A percentile compares a stretch with the other conserved stretches of the same genome.
Conservation (phyloP, 2,113 vertebrate species). For the Apodemus speciosus region DNA sequence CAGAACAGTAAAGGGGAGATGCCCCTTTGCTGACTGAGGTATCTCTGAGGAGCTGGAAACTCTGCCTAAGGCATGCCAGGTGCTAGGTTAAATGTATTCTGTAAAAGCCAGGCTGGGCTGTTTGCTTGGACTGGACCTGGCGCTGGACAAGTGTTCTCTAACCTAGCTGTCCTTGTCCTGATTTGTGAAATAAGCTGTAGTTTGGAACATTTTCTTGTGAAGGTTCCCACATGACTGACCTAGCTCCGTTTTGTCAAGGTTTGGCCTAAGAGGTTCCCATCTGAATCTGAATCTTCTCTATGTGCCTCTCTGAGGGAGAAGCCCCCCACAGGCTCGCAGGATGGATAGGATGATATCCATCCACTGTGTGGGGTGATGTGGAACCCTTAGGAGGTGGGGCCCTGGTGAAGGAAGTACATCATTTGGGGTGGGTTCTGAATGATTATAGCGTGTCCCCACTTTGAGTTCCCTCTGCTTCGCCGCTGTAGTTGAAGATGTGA, state of each 20-base stretch:
- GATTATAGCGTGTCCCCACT: not conserved
- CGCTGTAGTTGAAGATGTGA: not conserved
- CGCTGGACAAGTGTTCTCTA: not conserved
- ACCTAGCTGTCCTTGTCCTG: not conserved
- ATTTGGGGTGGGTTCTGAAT: not conserved
- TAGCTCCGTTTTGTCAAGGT: not conserved
- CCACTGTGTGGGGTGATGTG: not conserved
- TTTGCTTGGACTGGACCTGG: not conserved
- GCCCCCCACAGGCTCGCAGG: not conserved
- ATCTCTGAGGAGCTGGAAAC: not conserved
- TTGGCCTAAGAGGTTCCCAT: not conserved
- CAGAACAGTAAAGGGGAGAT: not conserved
- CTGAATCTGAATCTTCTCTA: not conserved
- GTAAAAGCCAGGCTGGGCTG: not conserved
- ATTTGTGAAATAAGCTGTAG: not conserved
- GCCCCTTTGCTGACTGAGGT: not conserved
- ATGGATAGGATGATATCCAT: too few relatives aligned
- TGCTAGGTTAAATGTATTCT: not conserved
- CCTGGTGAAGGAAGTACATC: not conserved
- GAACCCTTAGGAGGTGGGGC: not conserved
- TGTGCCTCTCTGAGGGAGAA: not conserved
- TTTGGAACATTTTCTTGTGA: not conserved
- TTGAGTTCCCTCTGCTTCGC: not conserved
- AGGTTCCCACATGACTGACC: not conserved
- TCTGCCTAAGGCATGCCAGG: not conserved